Conservation (phyloP, 1,140 invertebrate species). For the Zeugodacus cucurbitae region DNA sequence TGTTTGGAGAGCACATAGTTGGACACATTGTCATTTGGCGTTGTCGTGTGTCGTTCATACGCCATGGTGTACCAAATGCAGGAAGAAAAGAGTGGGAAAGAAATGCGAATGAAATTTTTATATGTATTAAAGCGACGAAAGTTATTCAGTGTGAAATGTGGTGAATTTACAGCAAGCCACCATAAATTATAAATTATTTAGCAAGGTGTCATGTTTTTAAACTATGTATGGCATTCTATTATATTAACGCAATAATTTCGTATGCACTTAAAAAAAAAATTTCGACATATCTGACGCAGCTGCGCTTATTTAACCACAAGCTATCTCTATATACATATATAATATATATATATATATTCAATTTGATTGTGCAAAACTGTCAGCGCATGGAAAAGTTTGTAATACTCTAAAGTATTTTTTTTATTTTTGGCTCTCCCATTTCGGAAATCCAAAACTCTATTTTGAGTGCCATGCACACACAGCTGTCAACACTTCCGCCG, state of each 20-base stretch:
- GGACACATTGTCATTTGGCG: neutral
- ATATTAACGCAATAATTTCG: too few species aligned
- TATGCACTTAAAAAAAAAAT: too few species aligned
- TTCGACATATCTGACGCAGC: too few species aligned
- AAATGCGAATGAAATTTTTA: neutral
- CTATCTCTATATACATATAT: too few species aligned
- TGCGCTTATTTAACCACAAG: too few species aligned
- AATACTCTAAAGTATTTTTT: neutral
- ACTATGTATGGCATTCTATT: too few species aligned
- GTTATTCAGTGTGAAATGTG: too few species aligned
- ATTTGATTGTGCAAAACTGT: neutral
- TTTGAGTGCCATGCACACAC: neutral
- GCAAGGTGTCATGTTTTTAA: too few species aligned
- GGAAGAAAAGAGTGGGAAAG: neutral
- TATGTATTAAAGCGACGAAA: too few species aligned
- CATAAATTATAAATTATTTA: too few species aligned
- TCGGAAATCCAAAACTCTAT: neutral
- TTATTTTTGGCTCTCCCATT: neutral
- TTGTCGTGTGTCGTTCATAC: neutral
- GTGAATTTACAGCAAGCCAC: too few species aligned
- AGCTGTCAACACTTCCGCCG: constrained; percentile 38
- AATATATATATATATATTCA: too few species aligned
- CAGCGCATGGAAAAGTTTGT: neutral
- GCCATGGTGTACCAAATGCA: neutral
- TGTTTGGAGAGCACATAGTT: neutral